Percentiles rank a stretch among this genome's conserved stretches.
Evolutionary conservation across 1,140 invertebrate genomes (phyloP).

Genomic region (Ctenoplectra terminalis): DNA sequence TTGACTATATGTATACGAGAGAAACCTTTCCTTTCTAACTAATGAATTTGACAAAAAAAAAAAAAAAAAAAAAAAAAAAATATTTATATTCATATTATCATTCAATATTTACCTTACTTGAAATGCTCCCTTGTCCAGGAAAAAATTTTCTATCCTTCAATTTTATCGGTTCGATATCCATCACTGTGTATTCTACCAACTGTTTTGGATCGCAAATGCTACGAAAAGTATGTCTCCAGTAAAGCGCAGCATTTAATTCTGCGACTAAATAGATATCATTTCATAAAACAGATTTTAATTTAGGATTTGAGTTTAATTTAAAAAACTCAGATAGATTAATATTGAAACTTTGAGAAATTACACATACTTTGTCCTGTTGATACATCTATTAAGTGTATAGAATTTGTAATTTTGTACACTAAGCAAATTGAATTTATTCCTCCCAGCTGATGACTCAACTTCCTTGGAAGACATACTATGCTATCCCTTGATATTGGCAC

Average conservation of each 20-base stretch:
- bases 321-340: neutral
- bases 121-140: conserved; percentile 93
- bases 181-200: conserved; percentile 96
- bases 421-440: conserved; percentile 96
- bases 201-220: conserved; percentile 95
- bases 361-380: conserved; percentile 92
- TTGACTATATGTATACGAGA: no score
- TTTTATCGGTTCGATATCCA: conserved; percentile 94
- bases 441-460: conserved; percentile 94
- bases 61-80: no score
- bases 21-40: no score
- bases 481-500: conserved; percentile 98
- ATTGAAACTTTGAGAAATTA: conserved; percentile 25
- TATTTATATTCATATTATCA: neutral
- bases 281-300: conserved; percentile 40
- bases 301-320: no score
- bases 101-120: conserved; percentile 85
- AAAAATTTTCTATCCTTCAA: conserved; percentile 91
- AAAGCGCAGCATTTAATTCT: conserved; percentile 91
- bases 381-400: conserved; percentile 97
- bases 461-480: conserved; percentile 95
- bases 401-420: conserved; percentile 93
- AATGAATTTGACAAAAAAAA: no score
- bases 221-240: conserved; percentile 94
- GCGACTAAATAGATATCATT: conserved; percentile 85